Conservation (phyloP, 2,888 invertebrate species). For the Noctua pronuba region DNA sequence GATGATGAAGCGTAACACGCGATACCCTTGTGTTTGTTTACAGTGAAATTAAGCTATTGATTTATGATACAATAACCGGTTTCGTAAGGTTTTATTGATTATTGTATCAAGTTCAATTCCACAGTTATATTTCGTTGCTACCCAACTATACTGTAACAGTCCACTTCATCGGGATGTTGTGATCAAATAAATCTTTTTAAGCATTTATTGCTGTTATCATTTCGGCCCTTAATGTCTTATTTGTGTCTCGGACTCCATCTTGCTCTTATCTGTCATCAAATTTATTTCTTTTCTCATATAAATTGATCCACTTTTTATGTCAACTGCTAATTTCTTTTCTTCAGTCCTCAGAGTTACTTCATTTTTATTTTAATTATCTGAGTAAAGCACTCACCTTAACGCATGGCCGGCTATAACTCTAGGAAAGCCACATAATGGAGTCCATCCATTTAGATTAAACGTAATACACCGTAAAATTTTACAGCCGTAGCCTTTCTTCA, state of each 20-base stretch:
- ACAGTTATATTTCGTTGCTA: conserved; percentile 44
- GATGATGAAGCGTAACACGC: conserved; percentile 67
- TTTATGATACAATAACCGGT: conserved; percentile 67
- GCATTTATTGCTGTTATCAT: conserved; percentile 49
- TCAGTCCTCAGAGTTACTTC: not conserved
- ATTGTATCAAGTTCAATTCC: conserved; percentile 54
- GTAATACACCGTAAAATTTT: conserved; percentile 70
- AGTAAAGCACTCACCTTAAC: conserved; percentile 51
- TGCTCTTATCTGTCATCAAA: conserved; percentile 46
- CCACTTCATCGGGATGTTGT: conserved; percentile 22
- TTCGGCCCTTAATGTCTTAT: conserved; percentile 40
- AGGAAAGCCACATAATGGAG: conserved; percentile 60
- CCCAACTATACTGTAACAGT: conserved; percentile 9
- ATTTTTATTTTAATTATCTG: conserved; percentile 47
- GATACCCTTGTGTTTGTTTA: conserved; percentile 69
- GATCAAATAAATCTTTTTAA: conserved; percentile 51
- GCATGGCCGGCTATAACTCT: conserved; percentile 62
- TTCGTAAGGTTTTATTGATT: conserved; percentile 70
- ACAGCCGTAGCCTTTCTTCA: conserved; percentile 54
- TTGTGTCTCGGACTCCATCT: conserved; percentile 35
- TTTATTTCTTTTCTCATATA: conserved; percentile 27
- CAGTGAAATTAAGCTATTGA: conserved; percentile 68
- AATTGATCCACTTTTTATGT: conserved; percentile 34
- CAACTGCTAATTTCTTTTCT: conserved; percentile 18
- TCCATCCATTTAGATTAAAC: conserved; percentile 70